A percentile compares a stretch with the other conserved stretches of the same genome.
Evolutionary conservation across 1,140 invertebrate species (phyloP).

Genomic region (Trichomalopsis sarcophagae): DNA sequence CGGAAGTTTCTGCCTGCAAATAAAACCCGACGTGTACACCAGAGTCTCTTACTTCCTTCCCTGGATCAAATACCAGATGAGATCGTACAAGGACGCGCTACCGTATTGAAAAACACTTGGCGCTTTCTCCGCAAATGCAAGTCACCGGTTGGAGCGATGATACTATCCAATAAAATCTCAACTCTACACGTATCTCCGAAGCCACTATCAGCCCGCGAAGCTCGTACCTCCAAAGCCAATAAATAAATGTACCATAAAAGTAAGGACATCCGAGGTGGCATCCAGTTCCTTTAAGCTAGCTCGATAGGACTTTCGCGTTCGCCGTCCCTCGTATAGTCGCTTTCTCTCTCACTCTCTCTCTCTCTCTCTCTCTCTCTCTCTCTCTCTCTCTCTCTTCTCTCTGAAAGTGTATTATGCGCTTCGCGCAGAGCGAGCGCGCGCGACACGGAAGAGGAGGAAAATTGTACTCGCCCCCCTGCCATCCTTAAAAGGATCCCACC

Average conservation of each 20-base stretch:
- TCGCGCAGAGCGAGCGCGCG: neutral
- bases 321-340: neutral
- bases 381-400: neutral
- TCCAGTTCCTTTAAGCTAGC: neutral
- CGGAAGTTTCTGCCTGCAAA: neutral
- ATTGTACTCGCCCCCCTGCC: neutral
- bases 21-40: neutral
- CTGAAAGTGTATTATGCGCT: neutral
- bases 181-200: neutral
- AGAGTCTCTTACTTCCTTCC: neutral
- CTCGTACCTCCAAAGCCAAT: neutral
- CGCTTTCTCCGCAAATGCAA: too few species aligned
- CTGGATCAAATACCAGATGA: neutral
- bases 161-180: neutral
- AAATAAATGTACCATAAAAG: slow-evolving; percentile 1
- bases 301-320: neutral
- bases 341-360: neutral
- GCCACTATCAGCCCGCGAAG: neutral
- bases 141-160: neutral
- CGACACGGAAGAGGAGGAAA: neutral
- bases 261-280: neutral
- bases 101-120: too few species aligned
- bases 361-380: too few species aligned
- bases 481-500: neutral
- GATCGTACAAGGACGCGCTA: too few species aligned